A percentile compares a stretch with the other conserved stretches of the same genome.
phyloP scores from a whole-genome alignment of 1,140 invertebrate species.

The Kradibia gibbosae region DNA sequence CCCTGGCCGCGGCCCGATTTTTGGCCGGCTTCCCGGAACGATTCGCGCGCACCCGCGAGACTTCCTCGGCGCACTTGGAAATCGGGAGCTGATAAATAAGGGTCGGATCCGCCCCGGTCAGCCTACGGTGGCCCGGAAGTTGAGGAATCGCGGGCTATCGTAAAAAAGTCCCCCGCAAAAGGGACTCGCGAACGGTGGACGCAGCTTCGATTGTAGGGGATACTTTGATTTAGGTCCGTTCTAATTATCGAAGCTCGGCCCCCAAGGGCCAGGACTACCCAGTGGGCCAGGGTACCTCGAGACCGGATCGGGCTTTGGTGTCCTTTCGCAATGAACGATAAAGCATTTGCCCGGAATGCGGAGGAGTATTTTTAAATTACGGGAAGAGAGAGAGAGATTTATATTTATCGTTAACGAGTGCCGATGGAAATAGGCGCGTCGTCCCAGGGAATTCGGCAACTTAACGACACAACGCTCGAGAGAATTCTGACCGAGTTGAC shows the following conservation, averaged over 20 bases:
- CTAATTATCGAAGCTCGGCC: no score
- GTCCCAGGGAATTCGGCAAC: slow-evolving; percentile 47
- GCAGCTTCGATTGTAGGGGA: background rate
- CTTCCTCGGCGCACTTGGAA: background rate
- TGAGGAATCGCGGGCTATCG: no score
- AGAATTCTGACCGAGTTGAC: slow-evolving; percentile 55
- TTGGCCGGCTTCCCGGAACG: slow-evolving; percentile 69
- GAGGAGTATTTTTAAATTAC: slow-evolving; percentile 16
- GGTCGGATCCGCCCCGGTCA: no score
- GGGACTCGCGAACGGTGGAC: background rate
- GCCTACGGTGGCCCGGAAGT: no score
- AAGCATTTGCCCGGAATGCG: background rate
- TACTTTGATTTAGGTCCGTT: no score
- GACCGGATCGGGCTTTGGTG: no score
- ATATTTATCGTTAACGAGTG: slow-evolving; percentile 36
- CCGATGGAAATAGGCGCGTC: slow-evolving; percentile 34
- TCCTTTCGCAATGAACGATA: no score
- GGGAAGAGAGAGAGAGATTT: slow-evolving; percentile 13
- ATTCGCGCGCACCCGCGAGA: slow-evolving; percentile 57
- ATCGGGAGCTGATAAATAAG: no score
- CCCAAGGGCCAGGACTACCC: no score
- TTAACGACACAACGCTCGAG: slow-evolving; percentile 55
- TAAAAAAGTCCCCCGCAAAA: slow-evolving; percentile 27
- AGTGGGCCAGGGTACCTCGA: no score
- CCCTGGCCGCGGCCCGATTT: slow-evolving; percentile 43